These are phyloP conservation scores for Azemiops feae DNA, from an alignment of 2,113 vertebrate species.

Conservation along the genomic window DNA sequence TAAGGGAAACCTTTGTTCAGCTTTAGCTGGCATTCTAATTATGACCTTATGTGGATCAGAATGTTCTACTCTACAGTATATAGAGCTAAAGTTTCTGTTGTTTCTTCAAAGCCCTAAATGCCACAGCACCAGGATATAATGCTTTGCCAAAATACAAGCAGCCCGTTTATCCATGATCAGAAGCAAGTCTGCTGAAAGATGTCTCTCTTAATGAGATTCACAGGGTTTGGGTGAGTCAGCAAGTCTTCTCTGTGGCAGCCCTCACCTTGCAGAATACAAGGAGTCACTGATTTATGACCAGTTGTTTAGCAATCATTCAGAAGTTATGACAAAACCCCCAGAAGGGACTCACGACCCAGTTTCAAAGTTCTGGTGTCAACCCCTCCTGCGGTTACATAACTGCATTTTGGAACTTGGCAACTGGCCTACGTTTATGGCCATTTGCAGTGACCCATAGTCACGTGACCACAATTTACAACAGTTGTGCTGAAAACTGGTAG, in stretches of 20 bases:
- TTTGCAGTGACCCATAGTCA: no score
- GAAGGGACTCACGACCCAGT: no score
- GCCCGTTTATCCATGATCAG: background rate
- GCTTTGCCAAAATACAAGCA: background rate
- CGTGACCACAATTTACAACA: no score
- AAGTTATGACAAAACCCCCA: background rate
- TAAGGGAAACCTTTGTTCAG: background rate
- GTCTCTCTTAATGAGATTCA: background rate
- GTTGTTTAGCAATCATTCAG: background rate
- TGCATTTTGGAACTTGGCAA: no score
- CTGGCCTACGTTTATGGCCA: no score
- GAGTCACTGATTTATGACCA: background rate
- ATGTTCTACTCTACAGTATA: background rate
- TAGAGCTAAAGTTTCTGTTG: background rate
- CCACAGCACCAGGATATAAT: background rate
- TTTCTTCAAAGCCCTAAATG: background rate
- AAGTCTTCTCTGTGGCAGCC: background rate
- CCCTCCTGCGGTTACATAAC: no score
- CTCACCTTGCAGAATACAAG: background rate
- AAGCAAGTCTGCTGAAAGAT: background rate
- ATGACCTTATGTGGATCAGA: background rate
- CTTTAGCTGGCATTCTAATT: background rate
- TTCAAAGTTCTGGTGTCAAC: no score
- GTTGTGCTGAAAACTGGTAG: no score
- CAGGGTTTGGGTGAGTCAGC: background rate